Evolutionary conservation across 2,888 invertebrate genomes (phyloP).

Genomic region (Euspilapteryx auroguttella): DNA sequence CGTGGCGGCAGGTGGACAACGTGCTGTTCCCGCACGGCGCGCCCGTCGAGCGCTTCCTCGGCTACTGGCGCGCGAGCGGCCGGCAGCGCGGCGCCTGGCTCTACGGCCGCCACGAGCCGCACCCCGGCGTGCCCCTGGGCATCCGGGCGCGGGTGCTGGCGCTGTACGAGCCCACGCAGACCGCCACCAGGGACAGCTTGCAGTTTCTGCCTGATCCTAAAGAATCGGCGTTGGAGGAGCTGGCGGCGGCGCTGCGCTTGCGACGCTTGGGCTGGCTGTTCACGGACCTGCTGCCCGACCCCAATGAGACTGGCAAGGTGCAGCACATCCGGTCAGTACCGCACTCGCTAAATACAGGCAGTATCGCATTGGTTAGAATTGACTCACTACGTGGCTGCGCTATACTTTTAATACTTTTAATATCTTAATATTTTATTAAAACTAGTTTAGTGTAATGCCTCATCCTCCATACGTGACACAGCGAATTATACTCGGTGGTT

Average conservation of each 20-base stretch:
- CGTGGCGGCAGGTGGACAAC: constrained; percentile 95
- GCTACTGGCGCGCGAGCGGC: constrained; percentile 94
- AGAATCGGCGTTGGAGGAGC: constrained; percentile 69
- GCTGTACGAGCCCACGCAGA: constrained; percentile 98
- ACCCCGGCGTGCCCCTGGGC: constrained; percentile 89
- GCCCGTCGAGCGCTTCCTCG: constrained; percentile 93
- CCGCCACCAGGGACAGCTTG: constrained; percentile 71
- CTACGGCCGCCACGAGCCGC: constrained; percentile 90
- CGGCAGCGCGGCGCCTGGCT: constrained; percentile 93
- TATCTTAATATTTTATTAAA: too few relatives aligned
- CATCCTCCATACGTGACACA: too few relatives aligned
- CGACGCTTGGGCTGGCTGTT: constrained; percentile 95
- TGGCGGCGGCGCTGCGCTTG: constrained; percentile 80
- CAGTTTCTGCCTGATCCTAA: constrained; percentile 67
- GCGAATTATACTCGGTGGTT: too few relatives aligned
- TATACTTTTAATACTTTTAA: too few relatives aligned
- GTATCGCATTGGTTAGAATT: too few relatives aligned
- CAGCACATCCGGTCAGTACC: not conserved
- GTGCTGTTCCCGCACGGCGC: constrained; percentile 94
- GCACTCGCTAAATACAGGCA: too few relatives aligned
- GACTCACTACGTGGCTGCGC: too few relatives aligned
- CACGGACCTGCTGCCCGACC: constrained; percentile 89
- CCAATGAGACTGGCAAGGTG: constrained; percentile 12
- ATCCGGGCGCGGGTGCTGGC: constrained; percentile 87
- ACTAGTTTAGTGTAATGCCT: too few relatives aligned